Evolutionary conservation across 2,113 vertebrate species (phyloP), one percentile per base, ranked within the genome.

Genomic region (Pycnonotus jocosus): DNA sequence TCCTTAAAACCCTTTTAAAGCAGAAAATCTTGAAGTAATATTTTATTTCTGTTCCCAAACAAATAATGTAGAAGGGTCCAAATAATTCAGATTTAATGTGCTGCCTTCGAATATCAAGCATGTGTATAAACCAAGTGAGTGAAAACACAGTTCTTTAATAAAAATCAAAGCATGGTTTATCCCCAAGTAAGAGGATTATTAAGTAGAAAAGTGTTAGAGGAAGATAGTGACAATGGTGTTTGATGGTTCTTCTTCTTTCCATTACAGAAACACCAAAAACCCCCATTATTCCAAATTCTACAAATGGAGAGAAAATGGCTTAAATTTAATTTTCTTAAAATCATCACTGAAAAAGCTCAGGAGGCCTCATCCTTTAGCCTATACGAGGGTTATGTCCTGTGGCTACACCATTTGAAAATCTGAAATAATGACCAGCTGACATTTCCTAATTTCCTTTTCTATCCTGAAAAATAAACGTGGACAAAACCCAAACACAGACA

Each of bases 181-280:
- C 65, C 73, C 58, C 69, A 79, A 81, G 33, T 70, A 92, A 64
- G 51, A 91, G 24, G 48, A 90, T 92, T 86, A 90, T 33, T 42
- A 54, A 94, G 33, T 4, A 30, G 35, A 38, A 53, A 94, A 92
- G 42, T 11, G 53, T 25, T 76, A 28, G 40, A 86, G 92, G 64
- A 57, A 77, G 45, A 82, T 15, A 54, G 19, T 31, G 62, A 51
- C 53, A 71, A 38, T 17, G 28, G 51, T 57, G 58, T 87, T 65
- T 79, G 37, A 69, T 65, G 40, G 27, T 11, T 77, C 65, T 54
- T 61, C 31, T 69, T 86, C 20, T 66, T 90, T 33, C 50, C n/a
- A 21, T 60, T 76, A 68, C 28, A 60, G 47, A 61, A 54, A 38
- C 17, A 50, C 6, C 21, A 66, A 5, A 56, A 60, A 81, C 1